Conservation (phyloP, 2,888 invertebrate genomes). For the Cantharis nigra region DNA sequence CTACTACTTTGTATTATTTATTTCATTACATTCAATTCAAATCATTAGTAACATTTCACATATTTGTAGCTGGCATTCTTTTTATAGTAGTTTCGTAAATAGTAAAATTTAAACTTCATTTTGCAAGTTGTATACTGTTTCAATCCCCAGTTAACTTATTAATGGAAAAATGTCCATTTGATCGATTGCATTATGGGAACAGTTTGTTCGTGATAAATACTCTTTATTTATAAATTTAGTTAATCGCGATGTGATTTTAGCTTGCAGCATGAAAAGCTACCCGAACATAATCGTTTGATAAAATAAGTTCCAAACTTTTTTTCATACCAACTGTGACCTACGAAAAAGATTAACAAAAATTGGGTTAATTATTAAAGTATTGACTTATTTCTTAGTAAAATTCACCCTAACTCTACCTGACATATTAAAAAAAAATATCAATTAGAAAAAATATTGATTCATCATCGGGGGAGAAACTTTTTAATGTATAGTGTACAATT, state of each 20-base stretch:
- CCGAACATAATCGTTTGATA: not conserved
- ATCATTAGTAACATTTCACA: too few relatives aligned
- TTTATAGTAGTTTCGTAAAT: not conserved
- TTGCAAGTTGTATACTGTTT: not conserved
- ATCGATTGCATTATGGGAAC: not conserved
- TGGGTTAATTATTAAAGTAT: not conserved
- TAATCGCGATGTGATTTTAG: not conserved
- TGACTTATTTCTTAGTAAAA: not conserved
- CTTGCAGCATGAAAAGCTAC: not conserved
- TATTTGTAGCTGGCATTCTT: not conserved
- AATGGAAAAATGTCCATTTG: not conserved
- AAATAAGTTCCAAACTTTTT: not conserved
- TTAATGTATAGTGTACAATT: not conserved
- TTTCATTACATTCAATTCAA: too few relatives aligned
- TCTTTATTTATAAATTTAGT: not conserved
- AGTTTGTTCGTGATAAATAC: not conserved
- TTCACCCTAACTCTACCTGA: not conserved
- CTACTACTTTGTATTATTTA: too few relatives aligned
- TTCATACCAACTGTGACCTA: not conserved
- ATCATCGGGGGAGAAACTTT: not conserved
- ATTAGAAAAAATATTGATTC: not conserved
- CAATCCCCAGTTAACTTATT: not conserved
- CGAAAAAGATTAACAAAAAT: not conserved
- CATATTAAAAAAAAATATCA: not conserved
- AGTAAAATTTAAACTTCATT: not conserved